Conservation (phyloP, 2,113 vertebrate genomes). For the Passer domesticus region DNA sequence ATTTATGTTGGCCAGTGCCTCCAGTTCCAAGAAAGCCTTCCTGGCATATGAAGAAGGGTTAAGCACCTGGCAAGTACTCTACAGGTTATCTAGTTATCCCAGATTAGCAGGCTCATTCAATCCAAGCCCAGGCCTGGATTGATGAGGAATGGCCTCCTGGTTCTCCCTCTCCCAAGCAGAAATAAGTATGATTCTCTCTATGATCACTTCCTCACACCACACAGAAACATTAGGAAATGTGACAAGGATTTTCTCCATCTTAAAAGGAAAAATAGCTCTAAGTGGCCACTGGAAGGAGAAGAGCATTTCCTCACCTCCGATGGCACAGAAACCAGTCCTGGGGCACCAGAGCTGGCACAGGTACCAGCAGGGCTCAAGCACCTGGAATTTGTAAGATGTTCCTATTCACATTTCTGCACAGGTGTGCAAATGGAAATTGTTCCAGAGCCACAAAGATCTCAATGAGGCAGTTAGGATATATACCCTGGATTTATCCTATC, state of each 20-base stretch:
- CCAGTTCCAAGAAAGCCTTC: background rate
- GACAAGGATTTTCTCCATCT: background rate
- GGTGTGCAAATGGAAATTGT: background rate
- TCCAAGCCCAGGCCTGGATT: background rate
- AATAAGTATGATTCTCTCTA: background rate
- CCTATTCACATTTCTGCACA: background rate
- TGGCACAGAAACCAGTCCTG: background rate
- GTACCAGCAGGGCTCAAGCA: background rate
- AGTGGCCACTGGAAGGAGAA: background rate
- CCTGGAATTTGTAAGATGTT: background rate
- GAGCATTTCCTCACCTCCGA: no score
- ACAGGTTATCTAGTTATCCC: background rate
- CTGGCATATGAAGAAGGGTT: background rate
- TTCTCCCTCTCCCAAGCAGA: background rate
- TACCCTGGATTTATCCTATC: background rate
- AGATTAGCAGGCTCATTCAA: background rate
- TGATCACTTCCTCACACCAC: background rate
- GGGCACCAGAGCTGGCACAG: background rate
- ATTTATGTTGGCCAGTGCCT: background rate
- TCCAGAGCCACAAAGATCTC: background rate
- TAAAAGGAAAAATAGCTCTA: background rate
- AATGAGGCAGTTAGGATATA: background rate
- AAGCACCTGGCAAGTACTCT: background rate
- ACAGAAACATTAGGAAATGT: background rate
- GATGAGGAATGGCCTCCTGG: background rate